Base-by-base conservation (phyloP, 2,797 vertebrate genomes). In the Danio choprae region DNA sequence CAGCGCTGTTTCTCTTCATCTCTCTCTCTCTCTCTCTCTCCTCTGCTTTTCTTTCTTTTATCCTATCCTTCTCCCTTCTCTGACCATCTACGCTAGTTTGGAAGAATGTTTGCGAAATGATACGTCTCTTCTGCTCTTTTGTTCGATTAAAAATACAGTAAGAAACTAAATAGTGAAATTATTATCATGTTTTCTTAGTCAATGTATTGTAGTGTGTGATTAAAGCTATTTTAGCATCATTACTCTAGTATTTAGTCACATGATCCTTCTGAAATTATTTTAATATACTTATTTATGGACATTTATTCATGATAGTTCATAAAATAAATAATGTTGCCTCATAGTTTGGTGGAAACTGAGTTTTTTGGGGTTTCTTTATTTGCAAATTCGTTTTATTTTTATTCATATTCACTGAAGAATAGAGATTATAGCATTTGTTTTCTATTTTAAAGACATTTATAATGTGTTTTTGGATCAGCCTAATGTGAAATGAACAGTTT, bases 1-100 rank as follows among this genome's bases (percentile, higher is more conserved):
- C 93, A 95, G 92, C 94, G 94, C 90, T 88, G 41, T 43, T 59
- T 83, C 86, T 48, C 58, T 53, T 22, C 10, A 50, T 53, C 5
- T 48, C n/a, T 38, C 29, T 29, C 36, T 64, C 69, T 16, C 8
- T 43, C 48, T 71, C 60, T 53, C 15, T 36, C 77, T n/a, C 84
- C 84, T 79, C 60, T n/a, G 83, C 68, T 80, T 40, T 60, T 64
- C 43, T 41, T 62, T 77, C 22, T 79, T 15, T 70, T 8, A 29
- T 41, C 29, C 29, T 29, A 3, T 72, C 29, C 58, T 81, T 73
- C 79, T n/a, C 75, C 10, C 44, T 81, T 69, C 79, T 70, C 53
- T 75, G 48, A 72, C 62, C 88, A 73, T 72, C 63, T 79, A 18
- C 46, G 60, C 75, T 70, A 70, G 69, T 75, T 76, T 48, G 64